Evolutionary conservation across 2,888 invertebrate species (phyloP).

Genomic region (Ophraella communa): DNA sequence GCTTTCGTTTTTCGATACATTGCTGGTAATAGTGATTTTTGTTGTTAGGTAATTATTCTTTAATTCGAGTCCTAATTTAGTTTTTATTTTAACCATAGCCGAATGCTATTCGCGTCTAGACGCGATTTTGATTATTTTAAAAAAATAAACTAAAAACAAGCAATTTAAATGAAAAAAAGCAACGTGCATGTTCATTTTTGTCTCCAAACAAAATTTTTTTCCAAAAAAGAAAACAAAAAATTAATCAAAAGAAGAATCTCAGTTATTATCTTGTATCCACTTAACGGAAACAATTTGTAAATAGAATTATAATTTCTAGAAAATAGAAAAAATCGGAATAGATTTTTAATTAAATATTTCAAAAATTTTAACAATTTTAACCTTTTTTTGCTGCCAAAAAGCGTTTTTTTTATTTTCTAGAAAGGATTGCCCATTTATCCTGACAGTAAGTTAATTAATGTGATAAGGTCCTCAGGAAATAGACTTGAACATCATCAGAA

Average conservation of each 20-base stretch:
- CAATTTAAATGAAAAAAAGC: slow-evolving; percentile 37
- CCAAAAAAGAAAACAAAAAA: slow-evolving; percentile 41
- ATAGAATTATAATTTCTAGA: slow-evolving; percentile 29
- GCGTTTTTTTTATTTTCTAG: slow-evolving; percentile 7
- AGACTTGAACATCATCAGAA: slow-evolving; percentile 53
- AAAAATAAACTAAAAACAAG: slow-evolving; percentile 41
- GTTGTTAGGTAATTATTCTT: slow-evolving; percentile 32
- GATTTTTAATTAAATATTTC: no score
- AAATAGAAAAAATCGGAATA: no score
- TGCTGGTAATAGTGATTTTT: slow-evolving; percentile 29
- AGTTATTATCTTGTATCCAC: slow-evolving; percentile 41
- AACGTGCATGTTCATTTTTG: slow-evolving; percentile 50
- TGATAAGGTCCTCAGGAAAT: slow-evolving; percentile 62
- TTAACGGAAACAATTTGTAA: slow-evolving; percentile 37
- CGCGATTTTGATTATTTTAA: slow-evolving; percentile 36
- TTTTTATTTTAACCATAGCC: no score
- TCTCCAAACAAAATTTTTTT: slow-evolving; percentile 36
- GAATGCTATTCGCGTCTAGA: slow-evolving; percentile 24
- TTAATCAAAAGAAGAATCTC: slow-evolving; percentile 51
- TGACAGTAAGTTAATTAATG: slow-evolving; percentile 52
- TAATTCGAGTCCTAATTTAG: slow-evolving; percentile 26
- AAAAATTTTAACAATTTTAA: neutral
- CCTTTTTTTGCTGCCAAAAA: neutral
- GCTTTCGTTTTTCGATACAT: slow-evolving; percentile 48
- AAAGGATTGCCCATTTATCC: slow-evolving; percentile 24